These are phyloP conservation scores for Gerris lacustris DNA, from an alignment of 2,888 invertebrate species.

Conservation along the genomic window DNA sequence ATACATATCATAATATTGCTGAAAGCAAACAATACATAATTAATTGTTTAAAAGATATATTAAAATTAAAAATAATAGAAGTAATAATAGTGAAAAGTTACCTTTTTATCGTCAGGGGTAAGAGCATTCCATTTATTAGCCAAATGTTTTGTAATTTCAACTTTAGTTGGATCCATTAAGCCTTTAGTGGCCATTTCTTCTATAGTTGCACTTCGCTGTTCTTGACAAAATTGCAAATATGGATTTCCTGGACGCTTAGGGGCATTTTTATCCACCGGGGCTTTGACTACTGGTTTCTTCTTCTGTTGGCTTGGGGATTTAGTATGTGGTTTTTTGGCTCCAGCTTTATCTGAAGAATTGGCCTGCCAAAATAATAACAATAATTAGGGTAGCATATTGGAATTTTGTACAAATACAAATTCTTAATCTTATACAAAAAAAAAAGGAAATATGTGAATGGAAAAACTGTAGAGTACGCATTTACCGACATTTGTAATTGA, in stretches of 20 bases:
- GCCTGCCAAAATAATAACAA: too few relatives aligned
- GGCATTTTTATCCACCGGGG: conserved; percentile 52
- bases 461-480: too few relatives aligned
- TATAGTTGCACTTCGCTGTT: conserved; percentile 54
- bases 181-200: conserved; percentile 49
- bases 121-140: conserved; percentile 62
- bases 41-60: background rate
- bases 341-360: too few relatives aligned
- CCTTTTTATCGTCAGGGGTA: conserved; percentile 56
- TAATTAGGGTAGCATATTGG: too few relatives aligned
- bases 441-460: too few relatives aligned
- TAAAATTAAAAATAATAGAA: too few relatives aligned
- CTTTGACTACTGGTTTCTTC: conserved; percentile 38
- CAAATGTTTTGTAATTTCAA: conserved; percentile 60
- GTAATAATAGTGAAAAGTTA: conserved; percentile 32
- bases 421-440: too few relatives aligned
- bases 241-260: conserved; percentile 70
- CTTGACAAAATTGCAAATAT: conserved; percentile 68
- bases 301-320: background rate
- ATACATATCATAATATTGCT: conserved; percentile 61
- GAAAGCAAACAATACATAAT: conserved; percentile 34
- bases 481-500: too few relatives aligned
- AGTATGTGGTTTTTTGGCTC: background rate
- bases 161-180: conserved; percentile 57
- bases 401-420: too few relatives aligned